phyloP scores from a whole-genome alignment of 53 echinoderm and acorn worm genomes.

The Patiria pectinifera region DNA sequence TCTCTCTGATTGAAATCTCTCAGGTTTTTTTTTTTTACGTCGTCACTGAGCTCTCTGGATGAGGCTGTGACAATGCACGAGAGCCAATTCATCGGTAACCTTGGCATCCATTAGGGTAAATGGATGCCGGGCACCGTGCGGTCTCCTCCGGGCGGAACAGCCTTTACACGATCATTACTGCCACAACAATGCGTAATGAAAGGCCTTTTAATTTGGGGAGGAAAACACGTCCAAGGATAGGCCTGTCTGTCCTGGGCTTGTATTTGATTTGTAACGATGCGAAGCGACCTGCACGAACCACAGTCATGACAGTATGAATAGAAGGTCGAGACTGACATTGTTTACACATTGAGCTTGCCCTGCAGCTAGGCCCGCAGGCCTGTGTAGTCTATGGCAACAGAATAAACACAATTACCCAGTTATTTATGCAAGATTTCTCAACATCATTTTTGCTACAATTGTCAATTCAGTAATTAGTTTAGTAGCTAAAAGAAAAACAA shows the following conservation, averaged over 20 bases:
- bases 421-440: neutral
- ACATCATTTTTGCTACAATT: neutral
- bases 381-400: slow-evolving; percentile 24
- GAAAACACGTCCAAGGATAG: neutral
- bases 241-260: neutral
- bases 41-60: neutral
- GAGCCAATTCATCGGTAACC: slow-evolving; percentile 16
- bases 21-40: neutral
- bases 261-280: neutral
- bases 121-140: neutral
- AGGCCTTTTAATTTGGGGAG: slow-evolving; percentile 17
- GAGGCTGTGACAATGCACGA: neutral
- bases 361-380: neutral
- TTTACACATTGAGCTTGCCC: neutral
- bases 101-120: slow-evolving; percentile 52
- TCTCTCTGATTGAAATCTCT: neutral
- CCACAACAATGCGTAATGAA: slow-evolving; percentile 2
- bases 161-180: slow-evolving; percentile 29
- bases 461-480: neutral
- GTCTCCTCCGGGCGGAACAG: neutral
- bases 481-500: neutral
- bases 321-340: neutral
- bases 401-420: neutral
- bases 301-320: neutral
- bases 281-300: neutral